Evolutionary conservation across 1,140 invertebrate genomes (phyloP), one percentile per base, ranked within the genome.

Genomic region (Drosophila elegans): DNA sequence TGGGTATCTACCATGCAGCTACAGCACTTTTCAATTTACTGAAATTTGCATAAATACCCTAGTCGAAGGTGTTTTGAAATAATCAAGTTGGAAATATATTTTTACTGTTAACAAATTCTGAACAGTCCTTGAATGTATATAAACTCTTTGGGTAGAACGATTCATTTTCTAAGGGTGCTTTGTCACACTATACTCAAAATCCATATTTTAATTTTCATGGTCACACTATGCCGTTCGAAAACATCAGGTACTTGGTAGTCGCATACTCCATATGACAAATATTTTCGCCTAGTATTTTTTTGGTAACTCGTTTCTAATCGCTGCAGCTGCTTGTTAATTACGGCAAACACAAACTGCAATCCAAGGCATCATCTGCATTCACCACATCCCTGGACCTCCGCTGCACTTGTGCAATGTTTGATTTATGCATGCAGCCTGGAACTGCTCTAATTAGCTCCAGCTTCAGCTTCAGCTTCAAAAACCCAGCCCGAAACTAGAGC

Each of bases 271-370:
- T 9, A 2, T 12, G 12, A 16, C 41, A 36, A 41, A 32, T 21
- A 44, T 55, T 49, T 54, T 29, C 2, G 38, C 25, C 7, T 52
- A 13, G 11, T 53, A 11, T 42, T 42, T 85, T 82, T 76, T 82
- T 55, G 67, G 72, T 59, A 89, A 80, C 73, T 78, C 49, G 73
- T 88, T 83, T 59, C 78, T 78, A 83, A 88, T 83, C 83, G 76
- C 73, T 56, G 48, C 56, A 48, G 72, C 56, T 74, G 73, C 66
- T 80, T 80, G 84, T 89, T 89, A 89, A 89, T 89, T 89, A 89
- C 77, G 53, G 80, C 80, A 89, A 89, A 89, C 80, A 89, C 57
- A 80, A 72, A 68, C 73, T 79, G 71, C 71, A 72, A 59, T 52
- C 66, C 57, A 75, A 74, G 67, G 53, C 36, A 42, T 25, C 49